These are phyloP conservation scores for Pyrocoelia pectoralis DNA, from an alignment of 2,888 invertebrate genomes.

Conservation along the genomic window DNA sequence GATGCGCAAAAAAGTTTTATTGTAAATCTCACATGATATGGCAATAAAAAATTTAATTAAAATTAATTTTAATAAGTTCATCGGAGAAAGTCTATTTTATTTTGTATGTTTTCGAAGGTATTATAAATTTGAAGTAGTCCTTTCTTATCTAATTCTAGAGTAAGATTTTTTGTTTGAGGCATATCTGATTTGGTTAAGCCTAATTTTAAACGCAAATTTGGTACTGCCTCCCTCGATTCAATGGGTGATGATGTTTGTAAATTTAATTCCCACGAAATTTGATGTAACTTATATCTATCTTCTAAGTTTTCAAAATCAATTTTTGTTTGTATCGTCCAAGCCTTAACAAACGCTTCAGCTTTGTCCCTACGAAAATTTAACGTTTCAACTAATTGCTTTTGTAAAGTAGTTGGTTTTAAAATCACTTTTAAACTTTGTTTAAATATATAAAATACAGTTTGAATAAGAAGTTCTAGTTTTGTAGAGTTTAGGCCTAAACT, in stretches of 20 bases:
- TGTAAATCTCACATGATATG: constrained; percentile 60
- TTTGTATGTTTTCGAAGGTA: constrained; percentile 64
- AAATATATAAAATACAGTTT: constrained; percentile 57
- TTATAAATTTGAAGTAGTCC: constrained; percentile 63
- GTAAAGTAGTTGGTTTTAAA: constrained; percentile 64
- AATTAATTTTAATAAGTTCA: constrained; percentile 5
- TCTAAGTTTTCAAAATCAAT: constrained; percentile 63
- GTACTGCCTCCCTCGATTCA: constrained; percentile 59
- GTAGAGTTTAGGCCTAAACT: constrained; percentile 43
- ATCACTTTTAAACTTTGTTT: constrained; percentile 63
- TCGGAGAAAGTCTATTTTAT: constrained; percentile 50
- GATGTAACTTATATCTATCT: constrained; percentile 60
- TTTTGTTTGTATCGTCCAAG: constrained; percentile 64
- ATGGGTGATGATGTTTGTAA: constrained; percentile 62
- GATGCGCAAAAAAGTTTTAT: constrained; percentile 67
- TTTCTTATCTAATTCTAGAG: constrained; percentile 63
- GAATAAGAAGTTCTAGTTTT: constrained; percentile 38
- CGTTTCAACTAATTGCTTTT: constrained; percentile 62
- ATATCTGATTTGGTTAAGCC: constrained; percentile 49
- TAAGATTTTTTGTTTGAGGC: constrained; percentile 55
- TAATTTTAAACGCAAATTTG: constrained; percentile 62
- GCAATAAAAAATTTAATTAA: neutral
- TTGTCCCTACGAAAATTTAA: constrained; percentile 62
- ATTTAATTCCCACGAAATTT: constrained; percentile 66
- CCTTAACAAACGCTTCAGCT: constrained; percentile 63